These are phyloP conservation scores for Ischnura elegans DNA, from an alignment of 2,888 invertebrate genomes.

Conservation along the genomic window DNA sequence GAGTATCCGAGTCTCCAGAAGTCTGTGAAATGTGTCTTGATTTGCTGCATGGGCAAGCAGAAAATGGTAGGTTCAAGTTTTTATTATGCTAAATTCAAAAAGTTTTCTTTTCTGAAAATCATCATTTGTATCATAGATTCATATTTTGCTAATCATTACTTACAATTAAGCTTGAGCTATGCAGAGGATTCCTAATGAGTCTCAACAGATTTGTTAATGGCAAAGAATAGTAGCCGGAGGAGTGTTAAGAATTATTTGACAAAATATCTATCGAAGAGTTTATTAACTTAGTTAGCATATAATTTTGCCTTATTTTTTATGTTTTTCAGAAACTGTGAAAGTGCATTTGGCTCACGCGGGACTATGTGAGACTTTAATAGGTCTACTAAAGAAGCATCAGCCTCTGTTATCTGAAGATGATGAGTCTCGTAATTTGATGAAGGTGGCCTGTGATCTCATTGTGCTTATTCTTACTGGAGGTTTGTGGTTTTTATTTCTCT, in stretches of 20 bases:
- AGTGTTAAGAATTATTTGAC: too few species aligned
- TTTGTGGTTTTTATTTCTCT: slow-evolving; percentile 78
- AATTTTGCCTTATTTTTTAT: slow-evolving; percentile 64
- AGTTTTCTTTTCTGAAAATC: too few species aligned
- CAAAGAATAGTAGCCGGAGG: too few species aligned
- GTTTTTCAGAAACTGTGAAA: slow-evolving; percentile 86
- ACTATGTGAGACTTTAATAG: slow-evolving; percentile 87
- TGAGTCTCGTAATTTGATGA: slow-evolving; percentile 85
- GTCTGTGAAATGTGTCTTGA: slow-evolving; percentile 88
- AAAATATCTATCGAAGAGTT: background rate
- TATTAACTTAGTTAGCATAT: slow-evolving; percentile 57
- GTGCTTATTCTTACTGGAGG: slow-evolving; percentile 92
- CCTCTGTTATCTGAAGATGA: slow-evolving; percentile 81
- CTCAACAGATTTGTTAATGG: too few species aligned
- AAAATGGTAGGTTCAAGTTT: slow-evolving; percentile 81
- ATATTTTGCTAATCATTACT: too few species aligned
- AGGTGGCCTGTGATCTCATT: slow-evolving; percentile 92
- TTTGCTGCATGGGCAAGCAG: slow-evolving; percentile 87
- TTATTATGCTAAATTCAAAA: too few species aligned
- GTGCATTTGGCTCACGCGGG: slow-evolving; percentile 87
- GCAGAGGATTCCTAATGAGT: too few species aligned
- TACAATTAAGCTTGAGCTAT: too few species aligned
- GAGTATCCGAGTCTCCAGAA: slow-evolving; percentile 84
- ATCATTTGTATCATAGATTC: too few species aligned
- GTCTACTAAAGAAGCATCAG: slow-evolving; percentile 86